These are phyloP conservation scores for Ictidomys tridecemlineatus DNA, from an alignment of 2,113 vertebrate genomes.

Conservation along the genomic window DNA sequence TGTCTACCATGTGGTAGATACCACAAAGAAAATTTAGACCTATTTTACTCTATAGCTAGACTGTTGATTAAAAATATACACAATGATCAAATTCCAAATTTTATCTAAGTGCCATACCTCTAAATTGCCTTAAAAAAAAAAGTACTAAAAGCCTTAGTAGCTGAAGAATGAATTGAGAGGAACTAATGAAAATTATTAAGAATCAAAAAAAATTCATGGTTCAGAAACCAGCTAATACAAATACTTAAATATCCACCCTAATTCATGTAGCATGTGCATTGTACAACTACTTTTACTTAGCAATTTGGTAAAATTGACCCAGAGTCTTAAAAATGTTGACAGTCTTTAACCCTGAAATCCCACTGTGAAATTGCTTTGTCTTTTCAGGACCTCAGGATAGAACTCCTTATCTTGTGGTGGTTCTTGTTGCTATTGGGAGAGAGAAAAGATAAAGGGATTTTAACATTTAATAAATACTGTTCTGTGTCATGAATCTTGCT, in stretches of 20 bases:
- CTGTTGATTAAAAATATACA: neutral
- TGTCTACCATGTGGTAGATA: neutral
- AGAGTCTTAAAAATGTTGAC: neutral
- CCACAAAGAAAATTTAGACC: neutral
- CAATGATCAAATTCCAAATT: neutral
- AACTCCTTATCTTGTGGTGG: neutral
- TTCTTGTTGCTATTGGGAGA: neutral
- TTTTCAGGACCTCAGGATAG: neutral
- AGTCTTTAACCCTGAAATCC: neutral
- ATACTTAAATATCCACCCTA: neutral
- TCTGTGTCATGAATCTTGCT: neutral
- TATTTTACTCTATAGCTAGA: neutral
- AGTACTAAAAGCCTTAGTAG: neutral
- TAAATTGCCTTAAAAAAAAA: neutral
- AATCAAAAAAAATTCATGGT: constrained; percentile 26
- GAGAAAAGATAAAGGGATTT: neutral
- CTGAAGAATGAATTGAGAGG: constrained; percentile 3
- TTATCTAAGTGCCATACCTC: neutral
- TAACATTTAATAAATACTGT: constrained; percentile 23
- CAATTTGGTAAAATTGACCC: neutral
- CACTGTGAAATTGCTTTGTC: neutral
- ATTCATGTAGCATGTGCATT: neutral
- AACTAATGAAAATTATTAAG: neutral
- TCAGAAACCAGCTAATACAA: neutral
- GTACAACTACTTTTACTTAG: neutral